phyloP scores from a whole-genome alignment of 2,113 vertebrate species.

The Caretta caretta region DNA sequence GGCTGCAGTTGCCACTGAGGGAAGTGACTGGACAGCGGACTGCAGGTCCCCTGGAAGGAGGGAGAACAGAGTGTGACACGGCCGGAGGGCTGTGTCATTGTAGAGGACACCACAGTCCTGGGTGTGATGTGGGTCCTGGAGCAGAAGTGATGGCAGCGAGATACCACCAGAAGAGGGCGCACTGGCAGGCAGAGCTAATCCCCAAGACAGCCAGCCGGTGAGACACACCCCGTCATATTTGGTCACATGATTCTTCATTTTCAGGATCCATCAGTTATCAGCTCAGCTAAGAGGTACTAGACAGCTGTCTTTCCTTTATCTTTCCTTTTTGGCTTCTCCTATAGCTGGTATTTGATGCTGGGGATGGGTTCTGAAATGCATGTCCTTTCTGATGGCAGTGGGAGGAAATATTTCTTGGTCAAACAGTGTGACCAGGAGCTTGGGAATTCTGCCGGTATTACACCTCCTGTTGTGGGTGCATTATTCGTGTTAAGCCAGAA shows the following conservation, averaged over 20 bases:
- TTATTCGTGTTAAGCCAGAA: background rate
- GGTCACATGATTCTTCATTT: background rate
- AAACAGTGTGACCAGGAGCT: background rate
- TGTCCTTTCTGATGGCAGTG: background rate
- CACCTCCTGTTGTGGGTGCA: background rate
- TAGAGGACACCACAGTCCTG: too few relatives aligned
- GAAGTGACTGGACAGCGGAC: too few relatives aligned
- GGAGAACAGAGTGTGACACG: too few relatives aligned
- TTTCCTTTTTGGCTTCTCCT: background rate
- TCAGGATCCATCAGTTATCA: background rate
- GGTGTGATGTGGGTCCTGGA: too few relatives aligned
- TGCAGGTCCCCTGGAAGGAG: too few relatives aligned
- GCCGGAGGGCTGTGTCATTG: too few relatives aligned
- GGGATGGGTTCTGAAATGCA: background rate
- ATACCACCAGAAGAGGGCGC: too few relatives aligned
- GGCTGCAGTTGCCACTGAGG: too few relatives aligned
- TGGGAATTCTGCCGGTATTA: background rate
- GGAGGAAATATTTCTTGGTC: conserved; percentile 15
- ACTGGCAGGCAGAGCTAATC: too few relatives aligned
- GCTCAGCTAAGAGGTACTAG: background rate
- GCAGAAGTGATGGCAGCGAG: too few relatives aligned
- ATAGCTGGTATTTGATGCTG: background rate
- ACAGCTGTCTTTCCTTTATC: background rate
- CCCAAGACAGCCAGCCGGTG: too few relatives aligned
- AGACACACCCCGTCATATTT: too few relatives aligned